Evolutionary conservation across 2,797 vertebrate species (phyloP).

Genomic region (Trichosurus vulpecula): DNA sequence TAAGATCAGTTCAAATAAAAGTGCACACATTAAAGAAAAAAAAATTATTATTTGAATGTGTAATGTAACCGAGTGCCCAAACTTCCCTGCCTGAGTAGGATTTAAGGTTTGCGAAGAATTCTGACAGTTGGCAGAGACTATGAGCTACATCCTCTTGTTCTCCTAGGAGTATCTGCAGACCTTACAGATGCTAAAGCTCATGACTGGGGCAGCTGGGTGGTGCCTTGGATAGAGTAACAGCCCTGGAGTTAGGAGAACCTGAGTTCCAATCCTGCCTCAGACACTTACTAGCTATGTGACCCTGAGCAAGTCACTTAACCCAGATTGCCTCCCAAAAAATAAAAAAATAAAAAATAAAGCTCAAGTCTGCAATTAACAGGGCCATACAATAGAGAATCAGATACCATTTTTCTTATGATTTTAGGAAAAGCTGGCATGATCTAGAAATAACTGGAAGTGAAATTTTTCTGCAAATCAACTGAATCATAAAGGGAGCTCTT

Average conservation of each 20-base stretch:
- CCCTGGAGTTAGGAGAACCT: background rate
- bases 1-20: too few relatives aligned
- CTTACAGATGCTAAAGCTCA: background rate
- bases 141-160: background rate
- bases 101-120: constrained; percentile 22
- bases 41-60: constrained; percentile 33
- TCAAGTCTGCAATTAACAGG: background rate
- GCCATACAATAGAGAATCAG: background rate
- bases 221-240: background rate
- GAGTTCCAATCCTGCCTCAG: background rate
- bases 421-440: background rate
- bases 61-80: constrained; percentile 43
- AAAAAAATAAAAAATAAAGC: background rate
- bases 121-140: background rate
- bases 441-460: constrained; percentile 24
- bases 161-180: background rate
- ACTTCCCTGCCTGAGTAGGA: constrained; percentile 62
- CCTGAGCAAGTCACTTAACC: background rate
- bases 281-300: constrained; percentile 8
- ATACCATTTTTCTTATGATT: background rate
- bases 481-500: background rate
- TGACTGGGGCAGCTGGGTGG: background rate
- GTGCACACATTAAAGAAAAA: too few relatives aligned
- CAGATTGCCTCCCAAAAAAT: background rate
- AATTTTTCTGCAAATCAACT: constrained; percentile 12